A percentile compares a stretch with the other conserved stretches of the same genome.
These are phyloP conservation scores for Bovichtus diacanthus DNA, from an alignment of 2,797 vertebrate species.

Conservation along the genomic window DNA sequence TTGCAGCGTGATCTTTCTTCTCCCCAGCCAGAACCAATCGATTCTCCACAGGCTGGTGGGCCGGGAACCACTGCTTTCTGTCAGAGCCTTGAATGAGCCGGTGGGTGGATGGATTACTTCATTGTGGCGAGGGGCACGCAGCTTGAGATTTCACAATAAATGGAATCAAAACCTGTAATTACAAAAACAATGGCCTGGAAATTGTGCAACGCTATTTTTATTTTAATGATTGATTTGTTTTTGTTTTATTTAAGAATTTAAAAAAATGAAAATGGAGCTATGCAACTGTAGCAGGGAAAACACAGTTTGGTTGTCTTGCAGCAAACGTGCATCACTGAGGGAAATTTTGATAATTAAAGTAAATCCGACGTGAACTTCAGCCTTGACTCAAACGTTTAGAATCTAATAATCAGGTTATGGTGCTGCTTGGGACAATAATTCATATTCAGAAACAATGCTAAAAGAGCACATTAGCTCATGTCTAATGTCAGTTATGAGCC, in stretches of 20 bases:
- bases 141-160: constrained; percentile 74
- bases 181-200: constrained; percentile 61
- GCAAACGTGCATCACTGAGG: background rate
- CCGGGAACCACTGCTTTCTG: constrained; percentile 65
- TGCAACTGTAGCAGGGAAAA: background rate
- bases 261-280: constrained; percentile 31
- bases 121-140: constrained; percentile 54
- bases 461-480: background rate
- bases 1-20: constrained; percentile 49
- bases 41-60: constrained; percentile 74
- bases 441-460: background rate
- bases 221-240: constrained; percentile 62
- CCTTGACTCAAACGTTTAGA: background rate
- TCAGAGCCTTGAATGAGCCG: constrained; percentile 68
- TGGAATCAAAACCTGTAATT: constrained; percentile 75
- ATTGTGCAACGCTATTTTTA: constrained; percentile 39
- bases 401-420: constrained; percentile 15
- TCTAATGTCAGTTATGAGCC: background rate
- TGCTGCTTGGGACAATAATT: constrained; percentile 1
- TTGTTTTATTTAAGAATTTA: too few relatives aligned
- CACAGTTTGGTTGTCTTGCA: background rate
- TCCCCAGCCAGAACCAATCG: constrained; percentile 68
- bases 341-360: background rate
- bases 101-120: constrained; percentile 77
- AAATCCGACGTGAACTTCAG: constrained; percentile 1